Evolutionary conservation across 92 coral and sea anemone species (phyloP), one percentile per base, ranked within the genome.

Genomic region (Porites cylindrica): DNA sequence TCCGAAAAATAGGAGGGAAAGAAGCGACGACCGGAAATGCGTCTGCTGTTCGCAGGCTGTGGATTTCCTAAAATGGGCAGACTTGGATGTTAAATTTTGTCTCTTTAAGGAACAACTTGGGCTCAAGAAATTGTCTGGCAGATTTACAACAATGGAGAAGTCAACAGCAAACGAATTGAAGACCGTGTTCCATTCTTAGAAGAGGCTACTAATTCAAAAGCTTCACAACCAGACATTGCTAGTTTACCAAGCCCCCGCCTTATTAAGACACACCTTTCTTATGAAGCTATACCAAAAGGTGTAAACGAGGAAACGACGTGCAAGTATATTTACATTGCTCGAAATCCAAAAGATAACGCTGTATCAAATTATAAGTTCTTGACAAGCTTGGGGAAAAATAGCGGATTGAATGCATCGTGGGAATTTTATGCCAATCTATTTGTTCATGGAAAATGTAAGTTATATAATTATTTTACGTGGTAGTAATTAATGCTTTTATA

Each of bases 361-460:
- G 66, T 62, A 6, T 62, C 66, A 54, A 2, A 0, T 54, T 54
- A 10, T 54, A 0, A 10, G 7, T 7, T 7, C 60, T 2, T 8
- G 1, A 13, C 60, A 8, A 10, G 60, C 60, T 7, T 7, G 60
- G 4, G 3, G 1, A 8, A 54, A 54, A 1, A 54, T 12, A 12
- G 16, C 3, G 77, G 73, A 23, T 83, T 38, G 14, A 59, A 60
- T 38, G 87, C 80, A 8, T 80, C 87, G 10, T 83, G 87, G 87
- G 87, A 83, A 61, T 73, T 83, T 72, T 83, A 8, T 62, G 21
- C 13, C 63, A 83, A 83, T 61, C 51, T 73, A 23, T 83, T 83
- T 51, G 7, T 72, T 1, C 71, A 72, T 10, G 87, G 87, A 64
- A 83, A 83, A 11, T 61, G 87, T 83, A n/a, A 83, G 83, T 78